A percentile compares a stretch with the other conserved stretches of the same genome.
Evolutionary conservation across 2,113 vertebrate species (phyloP).

Genomic region (Dipodomys merriami): DNA sequence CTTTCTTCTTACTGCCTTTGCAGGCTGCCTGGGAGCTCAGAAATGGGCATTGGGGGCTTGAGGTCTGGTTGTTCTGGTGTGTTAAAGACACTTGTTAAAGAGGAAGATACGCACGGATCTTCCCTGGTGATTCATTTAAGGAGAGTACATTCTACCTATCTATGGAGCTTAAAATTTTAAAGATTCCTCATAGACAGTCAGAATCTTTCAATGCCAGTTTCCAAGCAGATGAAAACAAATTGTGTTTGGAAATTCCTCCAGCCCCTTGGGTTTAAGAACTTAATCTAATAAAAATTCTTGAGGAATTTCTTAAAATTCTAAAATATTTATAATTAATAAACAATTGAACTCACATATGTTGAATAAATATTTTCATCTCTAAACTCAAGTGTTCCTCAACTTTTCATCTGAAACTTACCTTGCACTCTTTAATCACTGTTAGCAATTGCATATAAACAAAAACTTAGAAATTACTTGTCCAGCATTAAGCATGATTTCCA

Average conservation of each 20-base stretch:
- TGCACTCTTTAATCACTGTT: background rate
- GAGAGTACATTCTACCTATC: background rate
- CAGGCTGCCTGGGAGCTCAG: background rate
- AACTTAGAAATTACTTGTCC: background rate
- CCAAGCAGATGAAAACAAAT: background rate
- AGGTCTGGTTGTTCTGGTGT: background rate
- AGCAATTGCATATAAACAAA: background rate
- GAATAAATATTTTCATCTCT: background rate
- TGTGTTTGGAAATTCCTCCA: background rate
- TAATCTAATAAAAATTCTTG: background rate
- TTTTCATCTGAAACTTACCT: background rate
- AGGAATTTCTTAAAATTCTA: background rate
- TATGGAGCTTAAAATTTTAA: constrained; percentile 54
- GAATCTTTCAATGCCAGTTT: background rate
- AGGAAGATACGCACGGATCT: background rate
- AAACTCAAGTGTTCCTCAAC: background rate
- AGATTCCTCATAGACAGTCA: background rate
- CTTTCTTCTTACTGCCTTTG: constrained; percentile 13
- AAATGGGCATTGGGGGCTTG: background rate
- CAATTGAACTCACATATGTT: background rate
- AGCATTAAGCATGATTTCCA: background rate
- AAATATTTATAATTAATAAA: background rate
- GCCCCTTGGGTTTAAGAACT: background rate
- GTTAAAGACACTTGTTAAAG: constrained; percentile 25
- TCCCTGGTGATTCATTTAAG: constrained; percentile 36